A percentile compares a stretch with the other conserved stretches of the same genome.
Evolutionary conservation across 1,140 invertebrate genomes (phyloP).

Genomic region (Phymorhynchus buccinoides): DNA sequence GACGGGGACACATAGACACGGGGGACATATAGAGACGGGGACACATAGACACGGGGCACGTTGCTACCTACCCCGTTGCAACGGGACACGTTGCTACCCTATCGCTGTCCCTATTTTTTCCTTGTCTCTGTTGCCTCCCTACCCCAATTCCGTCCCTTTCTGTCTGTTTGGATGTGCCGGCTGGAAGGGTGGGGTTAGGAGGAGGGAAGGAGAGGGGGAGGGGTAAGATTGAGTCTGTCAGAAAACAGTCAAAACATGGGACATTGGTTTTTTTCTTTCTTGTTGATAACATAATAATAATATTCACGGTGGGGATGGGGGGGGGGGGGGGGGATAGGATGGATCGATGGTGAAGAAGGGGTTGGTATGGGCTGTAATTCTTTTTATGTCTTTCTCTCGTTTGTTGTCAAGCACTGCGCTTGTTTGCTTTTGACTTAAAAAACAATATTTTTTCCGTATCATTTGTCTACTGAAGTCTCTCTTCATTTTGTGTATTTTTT

Average conservation of each 20-base stretch:
- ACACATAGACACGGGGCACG: no score
- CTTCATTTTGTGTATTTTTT: background rate
- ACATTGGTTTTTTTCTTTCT: background rate
- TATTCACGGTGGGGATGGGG: no score
- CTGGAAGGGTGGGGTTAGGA: background rate
- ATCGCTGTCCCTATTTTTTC: no score
- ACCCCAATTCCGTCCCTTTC: background rate
- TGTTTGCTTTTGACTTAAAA: background rate
- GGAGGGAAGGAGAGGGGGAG: background rate
- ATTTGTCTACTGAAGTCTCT: background rate
- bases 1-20: no score
- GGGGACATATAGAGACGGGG: no score
- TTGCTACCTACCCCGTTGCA: background rate
- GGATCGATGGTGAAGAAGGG: background rate
- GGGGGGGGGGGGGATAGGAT: no score
- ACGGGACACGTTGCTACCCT: background rate
- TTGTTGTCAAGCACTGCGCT: background rate
- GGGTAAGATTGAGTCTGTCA: background rate
- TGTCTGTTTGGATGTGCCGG: background rate
- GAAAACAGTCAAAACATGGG: background rate
- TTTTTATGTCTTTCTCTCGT: no score
- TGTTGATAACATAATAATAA: no score
- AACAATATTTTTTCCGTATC: background rate
- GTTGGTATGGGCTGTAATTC: background rate
- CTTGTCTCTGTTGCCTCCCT: no score